Base-by-base conservation (phyloP, 2,797 vertebrate genomes). In the Buceros bicornis region DNA sequence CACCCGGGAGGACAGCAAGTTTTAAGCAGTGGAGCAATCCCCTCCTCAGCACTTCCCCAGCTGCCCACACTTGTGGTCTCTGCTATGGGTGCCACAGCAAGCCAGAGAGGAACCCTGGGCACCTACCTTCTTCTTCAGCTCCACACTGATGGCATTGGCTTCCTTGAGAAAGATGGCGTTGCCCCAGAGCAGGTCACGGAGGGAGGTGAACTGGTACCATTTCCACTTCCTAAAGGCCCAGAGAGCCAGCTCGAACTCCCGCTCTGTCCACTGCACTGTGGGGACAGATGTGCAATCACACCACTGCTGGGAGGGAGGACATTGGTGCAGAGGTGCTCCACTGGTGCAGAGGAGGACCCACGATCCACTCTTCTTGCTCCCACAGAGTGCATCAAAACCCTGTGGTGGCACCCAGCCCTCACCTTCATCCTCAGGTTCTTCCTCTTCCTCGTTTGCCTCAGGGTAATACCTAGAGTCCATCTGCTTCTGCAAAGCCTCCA, bases 101-200 rank as follows among this genome's bases (percentile, higher is more conserved):
- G 73, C 53, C 71, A 74, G 31, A 35, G 26, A 54, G 31, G 40
- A 77, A 48, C 40, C 31, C 24, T 2, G 6, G 64, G 10, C n/a
- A 82, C 97, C 61, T 83, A 99, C 99, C 99, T 99, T 99, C 97
- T 99, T 99, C 95, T 99, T 99, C 43, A 99, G 98, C 84, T 99
- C 99, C 66, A 99, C 99, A 0, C 99, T 99, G 97, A 99, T 99
- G 81, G 99, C 99, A 1, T 99, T 99, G 95, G 99, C 99, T 97
- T 99, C 99, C 95, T 99, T 99, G 20, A 99, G 98, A 93, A 99
- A 99, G 97, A 99, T 99, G 91, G 99, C 99, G 0, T 99, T 99
- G 82, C 99, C 99, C 99, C 99, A 99, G 35, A 99, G 97, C 76
- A 98, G 98, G 97, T 99, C 99, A 3, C 99, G 98, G 26, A 99